These are phyloP conservation scores for Microctonus hyperodae DNA, from an alignment of 2,888 invertebrate genomes.

Conservation along the genomic window DNA sequence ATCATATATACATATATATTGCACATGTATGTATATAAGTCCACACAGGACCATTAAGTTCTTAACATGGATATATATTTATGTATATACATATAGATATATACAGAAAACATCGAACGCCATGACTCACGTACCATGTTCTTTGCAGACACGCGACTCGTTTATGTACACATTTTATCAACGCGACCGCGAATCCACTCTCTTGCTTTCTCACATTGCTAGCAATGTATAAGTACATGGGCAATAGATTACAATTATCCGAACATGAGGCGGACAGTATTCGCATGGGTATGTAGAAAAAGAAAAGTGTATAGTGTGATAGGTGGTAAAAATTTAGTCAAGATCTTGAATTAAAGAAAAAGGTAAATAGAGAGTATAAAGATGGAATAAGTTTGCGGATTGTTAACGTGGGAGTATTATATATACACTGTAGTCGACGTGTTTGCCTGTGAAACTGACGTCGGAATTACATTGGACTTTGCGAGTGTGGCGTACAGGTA, in stretches of 20 bases:
- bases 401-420: slow-evolving; percentile 39
- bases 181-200: slow-evolving; percentile 42
- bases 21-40: not conserved
- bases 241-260: slow-evolving; percentile 62
- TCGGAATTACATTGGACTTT: not conserved
- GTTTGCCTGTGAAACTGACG: slow-evolving; percentile 8
- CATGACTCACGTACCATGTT: slow-evolving; percentile 27
- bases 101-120: not conserved
- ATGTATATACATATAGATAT: slow-evolving; percentile 15
- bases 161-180: slow-evolving; percentile 52
- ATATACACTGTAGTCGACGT: not conserved
- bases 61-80: not conserved
- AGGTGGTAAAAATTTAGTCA: not conserved
- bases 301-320: not conserved
- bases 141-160: slow-evolving; percentile 32
- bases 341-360: not conserved
- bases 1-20: not conserved
- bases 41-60: not conserved
- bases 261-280: slow-evolving; percentile 50
- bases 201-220: slow-evolving; percentile 25
- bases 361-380: slow-evolving; percentile 7
- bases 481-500: not conserved
- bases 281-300: slow-evolving; percentile 13
- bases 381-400: not conserved
- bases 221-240: slow-evolving; percentile 36